Evolutionary conservation across 1,140 invertebrate species (phyloP).

Genomic region (Adelges cooleyi): DNA sequence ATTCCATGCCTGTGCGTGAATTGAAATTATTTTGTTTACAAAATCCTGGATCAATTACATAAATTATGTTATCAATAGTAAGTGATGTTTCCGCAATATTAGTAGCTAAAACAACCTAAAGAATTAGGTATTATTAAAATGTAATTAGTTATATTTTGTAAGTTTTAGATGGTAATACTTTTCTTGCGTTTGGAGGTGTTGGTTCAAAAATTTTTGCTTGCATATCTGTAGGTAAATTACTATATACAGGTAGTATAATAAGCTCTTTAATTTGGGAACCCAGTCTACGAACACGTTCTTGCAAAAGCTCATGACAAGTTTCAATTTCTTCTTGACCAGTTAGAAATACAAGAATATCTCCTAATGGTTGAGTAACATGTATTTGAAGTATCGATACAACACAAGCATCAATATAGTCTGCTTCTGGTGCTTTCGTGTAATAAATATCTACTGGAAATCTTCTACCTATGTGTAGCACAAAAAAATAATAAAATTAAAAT

Average conservation of each 20-base stretch:
- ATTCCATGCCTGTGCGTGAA: constrained; percentile 95
- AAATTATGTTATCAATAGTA: constrained; percentile 98
- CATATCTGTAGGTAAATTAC: constrained; percentile 96
- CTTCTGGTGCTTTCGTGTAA: constrained; percentile 97
- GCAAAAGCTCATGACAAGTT: constrained; percentile 83
- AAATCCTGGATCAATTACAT: constrained; percentile 98
- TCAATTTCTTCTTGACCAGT: constrained; percentile 96
- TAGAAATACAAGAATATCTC: constrained; percentile 94
- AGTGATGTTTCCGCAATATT: constrained; percentile 99
- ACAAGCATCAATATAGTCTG: constrained; percentile 95
- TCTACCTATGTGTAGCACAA: constrained; percentile 40
- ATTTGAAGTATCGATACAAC: constrained; percentile 96
- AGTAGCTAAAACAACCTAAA: constrained; percentile 81
- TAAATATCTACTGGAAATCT: constrained; percentile 86
- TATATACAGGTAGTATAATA: constrained; percentile 91
- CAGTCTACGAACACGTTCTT: constrained; percentile 77
- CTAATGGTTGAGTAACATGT: constrained; percentile 87
- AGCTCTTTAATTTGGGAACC: constrained; percentile 89
- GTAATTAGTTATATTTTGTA: constrained; percentile 23
- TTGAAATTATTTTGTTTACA: constrained; percentile 99
- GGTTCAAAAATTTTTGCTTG: constrained; percentile 97
- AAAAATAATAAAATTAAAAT: neutral
- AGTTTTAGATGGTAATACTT: constrained; percentile 46
- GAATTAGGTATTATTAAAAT: no score
- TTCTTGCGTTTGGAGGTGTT: constrained; percentile 86